Evolutionary conservation across 2,113 vertebrate species (phyloP), one percentile per base, ranked within the genome.

Genomic region (Sapajus apella): DNA sequence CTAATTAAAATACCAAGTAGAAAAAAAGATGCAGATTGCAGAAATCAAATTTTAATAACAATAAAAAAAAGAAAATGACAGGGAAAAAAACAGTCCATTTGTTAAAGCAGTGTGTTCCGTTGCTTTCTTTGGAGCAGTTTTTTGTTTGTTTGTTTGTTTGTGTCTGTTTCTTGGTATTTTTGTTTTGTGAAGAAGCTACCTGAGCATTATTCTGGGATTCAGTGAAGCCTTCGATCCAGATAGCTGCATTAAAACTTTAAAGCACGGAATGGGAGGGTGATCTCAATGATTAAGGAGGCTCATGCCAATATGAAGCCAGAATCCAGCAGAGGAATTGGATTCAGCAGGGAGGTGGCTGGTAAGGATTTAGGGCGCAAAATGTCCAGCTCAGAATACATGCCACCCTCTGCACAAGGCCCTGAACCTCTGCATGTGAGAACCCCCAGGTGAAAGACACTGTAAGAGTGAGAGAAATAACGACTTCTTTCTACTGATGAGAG

Each of bases 1-100:
- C 90, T 88, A 95, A 95, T 95, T 91, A 97, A 91, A 96, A 88
- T 80, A 85, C 81, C 37, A 94, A 79, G 58, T 45, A 96, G 50
- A 61, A 84, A 91, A 90, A 92, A 96, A 52, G 81, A 93, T 85
- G 86, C 87, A 96, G 89, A 96, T 95, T 96, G 96, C 91, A 91
- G 84, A 96, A 95, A 92, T 92, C 37, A 92, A 95, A 97, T 96
- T 97, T 94, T 85, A 96, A 92, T 97, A 97, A 97, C 82, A 56
- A 64, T 95, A 91, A 70, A 32, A 95, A 92, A 70, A 89, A 72
- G 72, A 68, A 96, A 79, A 88, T 40, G 30, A 27, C 56, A 91
- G 40, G 47, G 50, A 92, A 58, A 86, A 96, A 96, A 95, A 97
- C 95, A 94, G 75, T 90, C 55, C 83, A 8, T 95, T 95, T 97